Percentiles rank a stretch among this genome's conserved stretches.
These are phyloP conservation scores for Orthosia gracilis DNA, from an alignment of 2,888 invertebrate genomes.

Conservation along the genomic window DNA sequence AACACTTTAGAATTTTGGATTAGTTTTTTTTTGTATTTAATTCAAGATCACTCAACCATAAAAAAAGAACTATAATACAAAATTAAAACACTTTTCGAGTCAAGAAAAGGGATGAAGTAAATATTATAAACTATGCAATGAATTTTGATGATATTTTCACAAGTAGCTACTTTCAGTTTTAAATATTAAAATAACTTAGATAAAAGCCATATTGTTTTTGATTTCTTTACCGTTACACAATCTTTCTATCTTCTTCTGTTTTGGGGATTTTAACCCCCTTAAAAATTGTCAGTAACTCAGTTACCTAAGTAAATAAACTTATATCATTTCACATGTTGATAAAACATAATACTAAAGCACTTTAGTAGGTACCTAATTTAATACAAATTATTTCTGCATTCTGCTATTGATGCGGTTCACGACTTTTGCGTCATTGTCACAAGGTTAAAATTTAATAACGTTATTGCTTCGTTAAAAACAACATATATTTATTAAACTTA, in stretches of 20 bases:
- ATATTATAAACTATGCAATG: too few relatives aligned
- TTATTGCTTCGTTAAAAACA: neutral
- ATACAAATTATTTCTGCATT: neutral
- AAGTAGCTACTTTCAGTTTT: too few relatives aligned
- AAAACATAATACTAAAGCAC: neutral
- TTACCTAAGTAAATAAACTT: neutral
- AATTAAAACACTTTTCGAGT: too few relatives aligned
- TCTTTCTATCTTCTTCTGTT: neutral
- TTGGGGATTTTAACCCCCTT: accelerated
- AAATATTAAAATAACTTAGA: too few relatives aligned
- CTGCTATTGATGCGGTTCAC: neutral
- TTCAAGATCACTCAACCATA: too few relatives aligned
- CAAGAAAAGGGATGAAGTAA: too few relatives aligned
- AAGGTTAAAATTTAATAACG: neutral
- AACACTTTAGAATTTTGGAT: neutral
- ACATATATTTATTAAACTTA: neutral
- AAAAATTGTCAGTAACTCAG: neutral
- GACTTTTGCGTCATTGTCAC: neutral
- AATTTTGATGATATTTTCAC: too few relatives aligned
- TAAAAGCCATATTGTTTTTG: too few relatives aligned
- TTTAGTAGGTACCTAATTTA: neutral
- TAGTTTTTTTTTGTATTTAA: too few relatives aligned
- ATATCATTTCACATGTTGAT: neutral
- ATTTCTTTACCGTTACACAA: neutral
- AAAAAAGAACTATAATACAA: too few relatives aligned